Base-by-base conservation (phyloP, 2,888 invertebrate species). In the Napeogenes sylphis region DNA sequence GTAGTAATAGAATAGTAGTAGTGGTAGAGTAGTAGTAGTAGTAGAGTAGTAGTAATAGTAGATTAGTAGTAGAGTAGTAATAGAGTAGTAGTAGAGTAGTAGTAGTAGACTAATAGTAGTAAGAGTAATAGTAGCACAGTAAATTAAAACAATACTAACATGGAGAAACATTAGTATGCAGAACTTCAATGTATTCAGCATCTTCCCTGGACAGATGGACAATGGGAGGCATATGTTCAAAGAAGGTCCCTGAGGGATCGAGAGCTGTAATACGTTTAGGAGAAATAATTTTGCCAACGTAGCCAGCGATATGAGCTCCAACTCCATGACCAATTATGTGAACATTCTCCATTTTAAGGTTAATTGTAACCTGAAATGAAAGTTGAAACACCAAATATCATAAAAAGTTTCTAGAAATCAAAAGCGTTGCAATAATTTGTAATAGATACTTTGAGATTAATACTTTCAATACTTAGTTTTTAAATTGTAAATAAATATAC, bases 201-300 rank as follows among this genome's bases (percentile, higher is more conserved):
- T 61, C 56, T 32, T 57, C 45, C 53, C 14, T 61, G 45, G 30
- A 33, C 51, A 61, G 57, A 12, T 53, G 57, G 42, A 57, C 61
- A 33, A 10, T 54, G 45, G 61, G 8, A 14, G 56, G 61, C 57
- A 54, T 61, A 35, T 45, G 14, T 57, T 61, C 45, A 35, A 61
- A 61, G 45, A 56, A 35, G 13, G 57, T 42, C 53, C 45, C 61
- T 13, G 57, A 56, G 14, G 54, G 61, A 4, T 61, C 60, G 12
- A 60, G 56, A 1, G 57, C 57, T 32, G 57, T 61, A 21, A 61
- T 61, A 61, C 56, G 57, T 54, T 54, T 57, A 33, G 56, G 53
- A 51, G 56, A 51, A 61, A 57, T 54, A n/a, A 61, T 61, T 54
- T 61, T 57, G 13, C 57, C 54, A 53, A 61, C 57, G 45, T 54